Evolutionary conservation across 2,113 vertebrate species (phyloP), one percentile per base, ranked within the genome.

Genomic region (Cranoglanis bouderius): DNA sequence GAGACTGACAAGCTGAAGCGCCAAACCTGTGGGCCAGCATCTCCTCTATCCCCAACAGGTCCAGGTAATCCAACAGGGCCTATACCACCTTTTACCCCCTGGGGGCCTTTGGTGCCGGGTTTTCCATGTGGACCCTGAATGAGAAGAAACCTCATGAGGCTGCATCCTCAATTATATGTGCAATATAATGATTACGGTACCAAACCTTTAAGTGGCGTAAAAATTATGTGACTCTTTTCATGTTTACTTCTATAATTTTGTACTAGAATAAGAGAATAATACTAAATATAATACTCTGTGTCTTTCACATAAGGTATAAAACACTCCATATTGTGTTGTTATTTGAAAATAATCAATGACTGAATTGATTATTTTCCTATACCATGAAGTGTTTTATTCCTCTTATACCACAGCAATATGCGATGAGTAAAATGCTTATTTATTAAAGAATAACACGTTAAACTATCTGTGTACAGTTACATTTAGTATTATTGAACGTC

Each of bases 81-180:
- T 63, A 96, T 91, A 1, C 97, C 97, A 6, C 99, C 99, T 94
- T 96, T 96, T 55, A 96, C 94, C 12, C 99, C 98, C 38, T 95
- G 90, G 88, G 94, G 89, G 19, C 99, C 99, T 0, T 97, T 91
- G 53, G 95, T 89, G 80, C 99, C 99, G 46, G 94, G 85, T 94
- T 99, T 99, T 91, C 98, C 98, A 59, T 98, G 98, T 75, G 96
- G 96, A 83, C 99, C 99, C 99, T 99, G 90, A 90, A 92, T 4
- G 26, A 85, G 12, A 59, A 77, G n/a, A 59, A 82, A 59, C 21
- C n/a, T n/a, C n/a, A n/a, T n/a, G n/a, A n/a, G n/a, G n/a, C n/a
- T 81, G 14, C 1, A 13, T 74, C 19, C 38, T 74, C 19, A 40
- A 24, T 74, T 40, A 74, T 40, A 74, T 35, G 16, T 18, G 67